phyloP scores from a whole-genome alignment of 92 coral and sea anemone species.

The Phymanthus crucifer region DNA sequence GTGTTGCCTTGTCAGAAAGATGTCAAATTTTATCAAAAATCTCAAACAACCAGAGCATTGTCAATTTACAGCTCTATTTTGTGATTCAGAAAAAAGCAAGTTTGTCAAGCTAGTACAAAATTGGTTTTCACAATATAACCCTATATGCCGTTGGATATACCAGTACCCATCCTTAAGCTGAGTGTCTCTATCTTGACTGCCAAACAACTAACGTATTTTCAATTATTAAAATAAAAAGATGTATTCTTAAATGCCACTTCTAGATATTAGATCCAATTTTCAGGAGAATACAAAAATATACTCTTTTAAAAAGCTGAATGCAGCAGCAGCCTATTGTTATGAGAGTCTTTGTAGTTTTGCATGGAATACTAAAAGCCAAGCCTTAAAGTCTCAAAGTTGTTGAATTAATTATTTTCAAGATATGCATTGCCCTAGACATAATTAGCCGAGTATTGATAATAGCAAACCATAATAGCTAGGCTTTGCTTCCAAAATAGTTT shows the following conservation, averaged over 20 bases:
- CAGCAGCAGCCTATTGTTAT: not conserved
- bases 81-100: not conserved
- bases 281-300: not conserved
- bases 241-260: not conserved
- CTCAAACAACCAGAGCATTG: too few species aligned
- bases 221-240: not conserved
- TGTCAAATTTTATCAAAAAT: too few species aligned
- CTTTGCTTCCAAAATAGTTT: not conserved
- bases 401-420: not conserved
- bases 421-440: not conserved
- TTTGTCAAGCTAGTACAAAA: too few species aligned
- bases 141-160: not conserved
- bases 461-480: too few species aligned
- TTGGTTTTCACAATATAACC: not conserved
- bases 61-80: not conserved
- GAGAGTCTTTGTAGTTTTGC: not conserved
- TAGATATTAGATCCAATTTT: not conserved
- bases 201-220: not conserved
- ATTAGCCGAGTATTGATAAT: not conserved
- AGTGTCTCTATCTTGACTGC: not conserved
- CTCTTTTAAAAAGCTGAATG: not conserved
- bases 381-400: not conserved
- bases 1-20: too few species aligned
- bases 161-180: not conserved
- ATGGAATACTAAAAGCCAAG: not conserved